Base-by-base conservation (phyloP, 2,113 vertebrate genomes). In the Chaetura pelagica region DNA sequence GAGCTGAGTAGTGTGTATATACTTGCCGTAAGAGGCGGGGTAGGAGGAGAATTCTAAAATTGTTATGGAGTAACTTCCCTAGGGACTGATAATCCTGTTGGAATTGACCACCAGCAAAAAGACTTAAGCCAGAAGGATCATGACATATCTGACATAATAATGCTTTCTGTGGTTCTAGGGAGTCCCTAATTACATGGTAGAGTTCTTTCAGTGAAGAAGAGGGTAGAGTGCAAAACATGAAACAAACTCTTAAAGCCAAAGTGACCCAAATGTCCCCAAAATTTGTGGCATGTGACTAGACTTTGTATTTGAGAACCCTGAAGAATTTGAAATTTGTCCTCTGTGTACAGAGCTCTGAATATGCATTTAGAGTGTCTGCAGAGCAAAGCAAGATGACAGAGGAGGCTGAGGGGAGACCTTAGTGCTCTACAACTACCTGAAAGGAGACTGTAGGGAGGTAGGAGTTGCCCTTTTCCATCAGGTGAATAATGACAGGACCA, bases 261-360 rank as follows among this genome's bases (percentile, higher is more conserved):
- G 35, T 54, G 58, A 75, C 14, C 5, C 24, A 3, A 35, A 22
- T 0, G 0, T 3, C 17, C 19, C 26, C 32, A 19, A 17, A 32
- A 6, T 12, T 52, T 75, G 42, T 54, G 62, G 6, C 14, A 4
- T n/a, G 27, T 49, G 10, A 44, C 9, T 34, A 44, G 7, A 24
- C 27, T 34, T 54, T 40, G 0, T 40, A 12, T 46, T 30, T 75
- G 24, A 78, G 63, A 69, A 32, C 17, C 2, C 4, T 23, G 6
- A 80, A 72, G n/a, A 48, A 17, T 27, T 16, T 49, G 12, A 40
- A n/a, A 34, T 44, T 15, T 62, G 19, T 87, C 24, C 3, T 81
- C 35, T 91, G 48, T 10, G 4, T 62, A 15, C 14, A 73, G 66
- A 79, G 21, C 20, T 86, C 13, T 76, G 52, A 87, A 11, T 46